Evolutionary conservation across 1,140 invertebrate genomes (phyloP).

Genomic region (Eupristina koningsbergeri): DNA sequence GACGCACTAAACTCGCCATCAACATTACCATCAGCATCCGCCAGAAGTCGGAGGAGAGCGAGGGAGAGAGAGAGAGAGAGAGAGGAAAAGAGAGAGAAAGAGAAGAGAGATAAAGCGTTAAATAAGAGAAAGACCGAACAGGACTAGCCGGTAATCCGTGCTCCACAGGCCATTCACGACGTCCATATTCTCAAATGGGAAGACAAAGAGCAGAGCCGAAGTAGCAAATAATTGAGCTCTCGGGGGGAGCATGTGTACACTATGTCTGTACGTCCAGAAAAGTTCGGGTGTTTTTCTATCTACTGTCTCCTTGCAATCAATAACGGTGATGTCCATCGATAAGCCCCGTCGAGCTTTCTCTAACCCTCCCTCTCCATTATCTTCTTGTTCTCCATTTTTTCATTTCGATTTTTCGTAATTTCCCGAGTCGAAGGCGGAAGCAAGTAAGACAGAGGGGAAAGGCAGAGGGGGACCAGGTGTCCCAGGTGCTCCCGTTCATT

Average conservation of each 20-base stretch:
- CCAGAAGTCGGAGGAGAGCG: too few relatives aligned
- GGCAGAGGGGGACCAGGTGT: slow-evolving; percentile 23
- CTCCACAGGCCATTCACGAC: too few relatives aligned
- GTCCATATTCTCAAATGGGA: too few relatives aligned
- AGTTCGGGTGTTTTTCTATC: slow-evolving; percentile 9
- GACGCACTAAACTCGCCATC: neutral
- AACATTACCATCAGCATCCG: neutral
- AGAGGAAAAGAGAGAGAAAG: too few relatives aligned
- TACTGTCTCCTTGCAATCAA: slow-evolving; percentile 37
- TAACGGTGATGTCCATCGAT: slow-evolving; percentile 34
- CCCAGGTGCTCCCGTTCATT: neutral
- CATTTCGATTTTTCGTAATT: slow-evolving; percentile 9
- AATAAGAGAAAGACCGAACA: slow-evolving; percentile 10
- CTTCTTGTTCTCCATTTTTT: neutral
- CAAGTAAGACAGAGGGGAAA: neutral
- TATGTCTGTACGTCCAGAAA: slow-evolving; percentile 12
- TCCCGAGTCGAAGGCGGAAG: neutral
- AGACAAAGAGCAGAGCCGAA: slow-evolving; percentile 27
- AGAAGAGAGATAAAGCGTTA: neutral
- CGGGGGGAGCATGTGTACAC: neutral
- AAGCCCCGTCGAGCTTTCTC: slow-evolving; percentile 6
- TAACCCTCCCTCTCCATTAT: neutral
- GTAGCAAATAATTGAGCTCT: slow-evolving; percentile 45
- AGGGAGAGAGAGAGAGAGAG: too few relatives aligned
- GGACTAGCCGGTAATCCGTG: neutral